These are phyloP conservation scores for Steinernema khuongi DNA, from an alignment of 1,140 invertebrate species.

Conservation along the genomic window DNA sequence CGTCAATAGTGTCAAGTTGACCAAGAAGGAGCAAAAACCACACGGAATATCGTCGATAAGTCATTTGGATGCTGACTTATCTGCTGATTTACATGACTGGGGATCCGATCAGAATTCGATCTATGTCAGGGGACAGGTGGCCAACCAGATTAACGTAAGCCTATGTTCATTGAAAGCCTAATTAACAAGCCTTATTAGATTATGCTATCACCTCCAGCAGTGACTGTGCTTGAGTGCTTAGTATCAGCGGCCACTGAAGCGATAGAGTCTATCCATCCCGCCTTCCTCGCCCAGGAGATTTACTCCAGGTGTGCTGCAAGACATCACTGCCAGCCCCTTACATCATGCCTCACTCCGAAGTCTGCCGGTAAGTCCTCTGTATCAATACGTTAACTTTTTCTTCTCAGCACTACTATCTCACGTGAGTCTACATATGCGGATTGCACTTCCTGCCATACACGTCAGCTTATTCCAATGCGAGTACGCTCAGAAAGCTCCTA, in stretches of 20 bases:
- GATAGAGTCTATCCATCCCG: conserved; percentile 39
- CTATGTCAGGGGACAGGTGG: conserved; percentile 33
- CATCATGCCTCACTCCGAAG: conserved; percentile 16
- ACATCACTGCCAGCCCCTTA: conserved; percentile 44
- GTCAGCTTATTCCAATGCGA: conserved; percentile 43
- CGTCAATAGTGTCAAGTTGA: conserved; percentile 19
- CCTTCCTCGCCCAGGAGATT: conserved; percentile 37
- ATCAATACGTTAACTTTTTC: not conserved
- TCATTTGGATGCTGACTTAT: not conserved
- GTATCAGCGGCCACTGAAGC: conserved; percentile 13
- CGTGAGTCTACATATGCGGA: not conserved
- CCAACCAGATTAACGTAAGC: conserved; percentile 33
- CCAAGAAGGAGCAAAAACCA: conserved; percentile 4
- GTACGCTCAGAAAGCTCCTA: conserved; percentile 12
- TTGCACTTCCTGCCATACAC: conserved; percentile 24
- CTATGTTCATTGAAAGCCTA: not conserved
- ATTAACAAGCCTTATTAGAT: conserved; percentile 23
- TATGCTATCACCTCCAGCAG: conserved; percentile 41
- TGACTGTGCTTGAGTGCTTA: conserved; percentile 37
- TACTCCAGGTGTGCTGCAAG: conserved; percentile 39
- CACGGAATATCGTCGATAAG: not conserved
- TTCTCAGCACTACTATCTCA: not conserved
- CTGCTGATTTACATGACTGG: conserved; percentile 17
- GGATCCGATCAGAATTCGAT: conserved; percentile 33
- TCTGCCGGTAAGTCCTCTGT: not conserved